Evolutionary conservation across 2,797 vertebrate genomes (phyloP).

Genomic region (Euphonia xanthogaster): DNA sequence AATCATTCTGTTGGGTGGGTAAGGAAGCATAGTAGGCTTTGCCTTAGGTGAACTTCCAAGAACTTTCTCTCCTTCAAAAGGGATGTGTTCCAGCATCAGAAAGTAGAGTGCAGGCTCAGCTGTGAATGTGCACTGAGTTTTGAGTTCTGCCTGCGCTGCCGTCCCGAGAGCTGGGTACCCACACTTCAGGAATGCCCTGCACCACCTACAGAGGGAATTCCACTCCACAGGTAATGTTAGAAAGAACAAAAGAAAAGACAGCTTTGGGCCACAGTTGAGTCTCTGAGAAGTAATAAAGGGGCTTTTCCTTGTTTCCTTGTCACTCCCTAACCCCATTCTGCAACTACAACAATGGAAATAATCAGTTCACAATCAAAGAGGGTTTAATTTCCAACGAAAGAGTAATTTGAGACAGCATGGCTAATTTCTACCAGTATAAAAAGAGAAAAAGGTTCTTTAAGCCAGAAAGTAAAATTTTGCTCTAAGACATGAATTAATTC

Average conservation of each 20-base stretch:
- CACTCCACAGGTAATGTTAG: not conserved
- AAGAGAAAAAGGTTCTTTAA: not conserved
- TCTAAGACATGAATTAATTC: not conserved
- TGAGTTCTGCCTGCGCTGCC: not conserved
- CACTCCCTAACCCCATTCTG: not conserved
- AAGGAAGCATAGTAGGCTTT: not conserved
- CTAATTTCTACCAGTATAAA: not conserved
- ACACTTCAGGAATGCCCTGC: not conserved
- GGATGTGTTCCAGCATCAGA: not conserved
- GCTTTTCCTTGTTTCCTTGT: not conserved
- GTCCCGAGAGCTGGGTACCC: accelerated
- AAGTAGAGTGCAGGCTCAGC: not conserved
- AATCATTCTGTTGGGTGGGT: not conserved
- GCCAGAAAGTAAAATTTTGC: not conserved
- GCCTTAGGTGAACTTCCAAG: not conserved
- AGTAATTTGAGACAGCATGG: not conserved
- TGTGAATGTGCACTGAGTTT: not conserved
- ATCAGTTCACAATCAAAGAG: not conserved
- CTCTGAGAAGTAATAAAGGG: not conserved
- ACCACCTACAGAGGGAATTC: not conserved
- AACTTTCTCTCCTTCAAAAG: not conserved
- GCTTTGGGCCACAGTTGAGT: not conserved
- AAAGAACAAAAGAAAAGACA: not conserved
- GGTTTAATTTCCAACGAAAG: not conserved
- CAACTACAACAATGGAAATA: not conserved